These are phyloP conservation scores for Trachelus troglodyta DNA, from an alignment of 2,888 invertebrate species.

Conservation along the genomic window DNA sequence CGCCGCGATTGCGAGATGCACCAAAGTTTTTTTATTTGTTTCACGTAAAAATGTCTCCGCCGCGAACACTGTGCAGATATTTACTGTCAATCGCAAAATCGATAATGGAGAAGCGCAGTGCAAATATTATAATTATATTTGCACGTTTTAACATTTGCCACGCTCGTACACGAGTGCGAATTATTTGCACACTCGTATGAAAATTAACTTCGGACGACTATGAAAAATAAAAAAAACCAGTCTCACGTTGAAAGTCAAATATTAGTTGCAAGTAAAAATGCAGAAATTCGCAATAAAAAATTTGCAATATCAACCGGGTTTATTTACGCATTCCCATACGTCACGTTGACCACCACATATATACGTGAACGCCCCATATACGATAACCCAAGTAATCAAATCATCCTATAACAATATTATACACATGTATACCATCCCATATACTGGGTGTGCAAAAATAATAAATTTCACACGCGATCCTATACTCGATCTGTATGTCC, in stretches of 20 bases:
- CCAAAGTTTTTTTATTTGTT: neutral
- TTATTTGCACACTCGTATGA: neutral
- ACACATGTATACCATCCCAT: no score
- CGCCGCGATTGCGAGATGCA: neutral
- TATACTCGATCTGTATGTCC: neutral
- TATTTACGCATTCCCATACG: neutral
- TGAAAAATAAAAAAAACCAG: neutral
- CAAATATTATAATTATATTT: neutral
- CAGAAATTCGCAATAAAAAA: neutral
- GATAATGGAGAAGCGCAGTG: neutral
- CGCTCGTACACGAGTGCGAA: neutral
- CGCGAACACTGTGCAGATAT: neutral
- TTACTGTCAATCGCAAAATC: neutral
- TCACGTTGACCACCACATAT: neutral
- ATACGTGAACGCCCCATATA: neutral
- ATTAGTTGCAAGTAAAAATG: neutral
- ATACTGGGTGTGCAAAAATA: neutral
- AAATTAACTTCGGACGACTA: neutral
- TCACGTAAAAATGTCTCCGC: neutral
- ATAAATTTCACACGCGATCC: neutral
- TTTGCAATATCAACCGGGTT: neutral
- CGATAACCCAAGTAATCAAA: neutral
- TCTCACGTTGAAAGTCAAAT: neutral
- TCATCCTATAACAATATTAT: neutral
- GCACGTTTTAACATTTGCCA: neutral